Base-by-base conservation (phyloP, 2,888 invertebrate species). In the Dicycla oo region DNA sequence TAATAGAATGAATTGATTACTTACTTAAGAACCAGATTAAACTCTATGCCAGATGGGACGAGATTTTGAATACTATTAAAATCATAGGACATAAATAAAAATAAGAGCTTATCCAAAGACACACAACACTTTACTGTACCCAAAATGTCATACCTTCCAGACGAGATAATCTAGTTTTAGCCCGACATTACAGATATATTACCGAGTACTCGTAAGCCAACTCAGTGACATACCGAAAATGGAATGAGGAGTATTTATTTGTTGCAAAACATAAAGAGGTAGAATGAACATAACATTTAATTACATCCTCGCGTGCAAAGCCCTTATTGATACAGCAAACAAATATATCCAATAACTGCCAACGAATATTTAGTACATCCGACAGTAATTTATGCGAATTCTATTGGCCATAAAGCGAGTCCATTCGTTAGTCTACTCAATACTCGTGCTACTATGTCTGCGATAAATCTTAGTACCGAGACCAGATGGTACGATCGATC, bases 401-500 rank as follows among this genome's bases (percentile, higher is more conserved):
- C 47, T 58, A 78, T 78, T 72, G 80, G 79, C 57, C 23, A 69
- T 68, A 72, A 67, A 75, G 63, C 45, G 62, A 64, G 34, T 66
- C 72, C 49, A 71, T 65, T 76, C 43, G 69, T 73, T 74, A 74
- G 62, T 13, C 47, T 68, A 69, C 60, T 71, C 73, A 69, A 65
- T 79, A 79, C 75, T 79, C 70, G 61, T 26, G 60, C 75, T 72
- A 66, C 72, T 62, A 47, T 60, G 53, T 64, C 56, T 53, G 38
- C 69, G 15, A 70, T 75, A 81, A 78, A 81, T 84, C 78, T 78
- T 58, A 53, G 84, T 65, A 64, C 79, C 67, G 82, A 72, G 51
- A 83, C 73, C 71, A 79, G 69, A 82, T 81, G 83, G 83, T 82
- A 83, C 83, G 62, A 73, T 78, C 69, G 34, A 64, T 78, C 69